A percentile compares a stretch with the other conserved stretches of the same genome.
Evolutionary conservation across 2,113 vertebrate genomes (phyloP).

Genomic region (Podarcis cretensis): DNA sequence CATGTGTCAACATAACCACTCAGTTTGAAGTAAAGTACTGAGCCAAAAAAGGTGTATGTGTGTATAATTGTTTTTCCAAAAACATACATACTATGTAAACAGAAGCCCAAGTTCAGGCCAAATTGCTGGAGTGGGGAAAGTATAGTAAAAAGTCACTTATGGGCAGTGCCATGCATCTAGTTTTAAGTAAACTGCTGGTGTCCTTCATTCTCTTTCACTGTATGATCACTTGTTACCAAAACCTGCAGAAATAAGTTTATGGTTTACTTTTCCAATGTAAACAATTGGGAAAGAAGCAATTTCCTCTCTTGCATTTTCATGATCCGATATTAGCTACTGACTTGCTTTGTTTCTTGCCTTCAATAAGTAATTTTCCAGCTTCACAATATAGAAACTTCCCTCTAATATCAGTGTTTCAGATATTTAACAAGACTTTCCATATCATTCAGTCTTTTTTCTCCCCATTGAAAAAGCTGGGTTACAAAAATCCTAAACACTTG

Average conservation of each 20-base stretch:
- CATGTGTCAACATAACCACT: neutral
- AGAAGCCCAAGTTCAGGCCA: accelerated
- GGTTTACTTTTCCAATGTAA: conserved; percentile 10
- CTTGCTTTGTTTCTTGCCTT: conserved; percentile 48
- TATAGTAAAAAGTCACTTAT: accelerated
- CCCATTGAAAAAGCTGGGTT: neutral
- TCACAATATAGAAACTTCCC: neutral
- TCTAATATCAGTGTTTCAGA: neutral
- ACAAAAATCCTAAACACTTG: neutral
- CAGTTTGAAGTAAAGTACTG: neutral
- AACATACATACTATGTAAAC: neutral
- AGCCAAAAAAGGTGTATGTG: neutral
- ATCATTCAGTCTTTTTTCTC: too few relatives aligned
- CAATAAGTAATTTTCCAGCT: neutral
- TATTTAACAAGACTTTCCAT: neutral
- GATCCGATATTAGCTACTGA: conserved; percentile 26
- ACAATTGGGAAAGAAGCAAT: conserved; percentile 40
- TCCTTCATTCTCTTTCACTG: neutral
- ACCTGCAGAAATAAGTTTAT: neutral
- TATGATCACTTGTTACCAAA: accelerated
- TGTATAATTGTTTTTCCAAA: neutral
- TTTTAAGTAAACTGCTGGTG: neutral
- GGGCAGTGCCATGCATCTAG: accelerated
- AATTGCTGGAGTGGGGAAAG: neutral
- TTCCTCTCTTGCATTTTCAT: conserved; percentile 14